phyloP scores from a whole-genome alignment of 2,797 vertebrate genomes.

The Salmo trutta region DNA sequence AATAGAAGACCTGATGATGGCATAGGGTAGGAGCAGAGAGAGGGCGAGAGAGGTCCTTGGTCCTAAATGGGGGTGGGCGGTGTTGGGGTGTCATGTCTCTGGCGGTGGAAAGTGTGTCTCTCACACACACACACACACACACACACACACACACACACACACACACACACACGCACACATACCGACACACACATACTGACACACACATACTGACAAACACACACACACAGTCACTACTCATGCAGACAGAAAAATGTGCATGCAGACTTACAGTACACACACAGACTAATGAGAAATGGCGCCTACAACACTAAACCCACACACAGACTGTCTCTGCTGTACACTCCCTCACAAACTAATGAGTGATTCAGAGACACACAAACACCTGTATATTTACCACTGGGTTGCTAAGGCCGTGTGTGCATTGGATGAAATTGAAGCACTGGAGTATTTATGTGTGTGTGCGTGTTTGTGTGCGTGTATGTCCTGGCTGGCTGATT shows the following conservation, averaged over 20 bases:
- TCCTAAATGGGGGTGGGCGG: too few relatives aligned
- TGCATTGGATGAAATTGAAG: too few relatives aligned
- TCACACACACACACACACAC: neutral
- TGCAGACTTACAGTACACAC: too few relatives aligned
- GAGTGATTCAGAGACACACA: slow-evolving; percentile 8
- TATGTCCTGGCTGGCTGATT: slow-evolving; percentile 29
- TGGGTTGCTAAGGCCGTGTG: too few relatives aligned
- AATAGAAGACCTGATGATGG: too few relatives aligned
- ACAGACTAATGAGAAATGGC: neutral
- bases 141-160: too few relatives aligned
- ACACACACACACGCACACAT: neutral
- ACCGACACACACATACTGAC: too few relatives aligned
- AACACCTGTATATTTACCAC: neutral
- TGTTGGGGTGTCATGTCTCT: too few relatives aligned
- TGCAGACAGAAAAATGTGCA: neutral
- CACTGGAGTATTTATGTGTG: neutral
- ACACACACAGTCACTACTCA: neutral
- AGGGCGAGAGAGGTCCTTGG: too few relatives aligned
- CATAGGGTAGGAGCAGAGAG: too few relatives aligned
- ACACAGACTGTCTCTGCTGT: slow-evolving; percentile 54
- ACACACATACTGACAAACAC: too few relatives aligned
- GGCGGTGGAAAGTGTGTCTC: too few relatives aligned
- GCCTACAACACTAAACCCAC: slow-evolving; percentile 34
- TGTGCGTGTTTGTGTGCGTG: neutral
- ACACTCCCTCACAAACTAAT: slow-evolving; percentile 2